phyloP scores from a whole-genome alignment of 2,797 vertebrate genomes.

The Sitta carolinensis region DNA sequence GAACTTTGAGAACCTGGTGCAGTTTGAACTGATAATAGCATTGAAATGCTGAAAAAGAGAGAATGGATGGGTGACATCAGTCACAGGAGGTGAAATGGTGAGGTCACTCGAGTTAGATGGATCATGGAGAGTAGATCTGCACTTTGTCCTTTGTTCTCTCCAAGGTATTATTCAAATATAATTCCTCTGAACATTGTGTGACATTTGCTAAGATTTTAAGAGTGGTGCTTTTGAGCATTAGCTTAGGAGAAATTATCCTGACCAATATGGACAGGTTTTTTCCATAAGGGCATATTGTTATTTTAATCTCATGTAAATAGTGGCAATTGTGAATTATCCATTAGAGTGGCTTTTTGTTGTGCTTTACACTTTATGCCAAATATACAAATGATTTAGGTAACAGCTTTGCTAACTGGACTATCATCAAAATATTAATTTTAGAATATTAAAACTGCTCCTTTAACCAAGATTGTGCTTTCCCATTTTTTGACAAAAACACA shows the following conservation, averaged over 20 bases:
- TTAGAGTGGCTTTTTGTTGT: background rate
- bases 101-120: background rate
- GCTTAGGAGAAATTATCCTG: background rate
- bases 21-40: background rate
- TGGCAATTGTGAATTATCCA: background rate
- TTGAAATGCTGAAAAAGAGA: background rate
- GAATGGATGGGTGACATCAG: background rate
- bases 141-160: conserved; percentile 15
- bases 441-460: background rate
- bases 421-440: background rate
- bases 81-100: background rate
- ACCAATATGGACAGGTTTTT: background rate
- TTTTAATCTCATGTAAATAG: background rate
- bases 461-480: background rate
- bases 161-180: conserved; percentile 28
- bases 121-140: background rate
- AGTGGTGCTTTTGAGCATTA: background rate
- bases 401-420: background rate
- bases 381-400: background rate
- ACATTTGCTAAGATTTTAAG: background rate
- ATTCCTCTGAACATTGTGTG: background rate
- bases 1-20: background rate
- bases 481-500: background rate
- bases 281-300: background rate
- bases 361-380: background rate